Evolutionary conservation across 2,888 invertebrate species (phyloP), one percentile per base, ranked within the genome.

Genomic region (Pyrochroa serraticornis): DNA sequence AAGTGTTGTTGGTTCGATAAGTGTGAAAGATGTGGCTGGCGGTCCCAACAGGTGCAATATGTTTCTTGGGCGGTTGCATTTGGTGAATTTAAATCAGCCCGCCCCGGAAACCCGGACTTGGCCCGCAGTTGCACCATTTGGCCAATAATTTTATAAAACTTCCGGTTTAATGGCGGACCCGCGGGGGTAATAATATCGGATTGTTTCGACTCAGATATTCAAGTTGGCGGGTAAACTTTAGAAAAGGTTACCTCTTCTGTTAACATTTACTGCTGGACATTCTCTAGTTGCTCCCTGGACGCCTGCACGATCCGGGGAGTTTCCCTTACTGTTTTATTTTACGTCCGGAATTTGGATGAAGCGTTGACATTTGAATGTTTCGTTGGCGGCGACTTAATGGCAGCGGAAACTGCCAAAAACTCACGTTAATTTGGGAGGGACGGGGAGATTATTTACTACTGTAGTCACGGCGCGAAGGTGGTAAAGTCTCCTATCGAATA

Each of bases 91-190:
- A 58, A 58, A 58, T 58, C 53, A 58, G 45, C 39, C 43, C 47
- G 48, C 52, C 42, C 58, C 38, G 10, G 10, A 3, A 9, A 31
- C 30, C 44, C 42, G 46, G 33, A 39, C 22, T 41, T 13, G 22
- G n/a, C 14, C 38, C 39, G 22, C 37, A 33, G 34, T 53, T 48
- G 58, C 48, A 41, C 58, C 63, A 66, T 63, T 66, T 62, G 63
- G 62, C 64, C 67, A 62, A 65, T 67, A 66, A 69, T 69, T 67
- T 61, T 46, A 62, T 53, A 56, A 63, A 63, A 66, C 51, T 68
- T 66, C 57, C 42, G 49, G 43, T 45, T 56, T 60, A 58, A 63
- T 63, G 63, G 56, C 31, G 10, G 33, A 9, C 58, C 51, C 64
- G n/a, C 12, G 61, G 57, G 64, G 44, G 44, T 37, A 59, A 64